Base-by-base conservation (phyloP, 2,888 invertebrate species). In the Microplitis deprimator region DNA sequence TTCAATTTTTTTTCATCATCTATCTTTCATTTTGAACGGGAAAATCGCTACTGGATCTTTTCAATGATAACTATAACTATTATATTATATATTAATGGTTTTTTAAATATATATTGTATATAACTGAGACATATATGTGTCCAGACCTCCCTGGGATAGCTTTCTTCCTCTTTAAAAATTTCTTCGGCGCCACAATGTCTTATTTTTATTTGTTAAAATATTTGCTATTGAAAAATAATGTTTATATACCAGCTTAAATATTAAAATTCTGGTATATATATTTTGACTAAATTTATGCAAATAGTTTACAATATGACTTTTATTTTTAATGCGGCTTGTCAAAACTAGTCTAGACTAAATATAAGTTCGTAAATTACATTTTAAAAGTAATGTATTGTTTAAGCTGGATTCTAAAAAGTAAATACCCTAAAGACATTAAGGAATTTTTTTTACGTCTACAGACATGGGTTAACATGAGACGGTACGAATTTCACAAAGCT, bases 21-120 rank as follows among this genome's bases (percentile, higher is more conserved):
- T 29, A 50, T 50, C 50, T 50, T 50, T 50, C 50, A 50, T 50
- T 50, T 5, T 50, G 50, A 50, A 50, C 50, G 50, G 50, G 13
- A 68, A 41, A 17, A 39, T 20, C 5, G 17, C 40, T 70, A 60
- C 50, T 61, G 20, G 20, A 76, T 73, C 76, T 71, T 76, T 76
- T 59, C 20, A 59, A 76, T 40, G 64, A 71, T 50, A 50, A 50
- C 50, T 50, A 13, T 13, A 50, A 50, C 50, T 3, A 13, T 50
- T 50, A 50, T 59, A n/a, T 17, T 68, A 71, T 41, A 76, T 70
- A 76, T 79, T 67, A 81, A 79, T 76, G 74, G 80, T 79, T 75
- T 68, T 70, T 50, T 67, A 71, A 41, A 13, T 13, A 50, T 50
- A 13, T 8, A 50, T 13, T 50, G 13, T 13, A 50, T 50, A 50